Base-by-base conservation (phyloP, 2,888 invertebrate genomes). In the Xiphydria camelus region DNA sequence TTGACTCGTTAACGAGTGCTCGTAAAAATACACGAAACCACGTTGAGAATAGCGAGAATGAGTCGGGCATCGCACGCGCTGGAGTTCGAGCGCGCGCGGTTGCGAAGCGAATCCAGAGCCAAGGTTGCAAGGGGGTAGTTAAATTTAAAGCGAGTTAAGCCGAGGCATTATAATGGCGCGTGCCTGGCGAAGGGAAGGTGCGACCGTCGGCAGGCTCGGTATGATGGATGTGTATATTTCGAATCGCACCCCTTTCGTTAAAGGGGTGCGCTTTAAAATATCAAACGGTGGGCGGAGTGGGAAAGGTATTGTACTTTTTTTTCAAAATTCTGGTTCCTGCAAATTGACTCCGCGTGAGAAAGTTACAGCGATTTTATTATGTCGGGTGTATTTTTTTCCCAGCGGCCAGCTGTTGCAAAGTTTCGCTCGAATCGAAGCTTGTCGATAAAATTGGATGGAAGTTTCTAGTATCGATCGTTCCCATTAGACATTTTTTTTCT, bases 141-240 rank as follows among this genome's bases (percentile, higher is more conserved):
- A 61, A 67, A 67, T 72, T 70, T 70, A 65, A 63, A 70, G 66
- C 65, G 64, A 61, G 60, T 57, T 59, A 55, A 60, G 55, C 53
- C 46, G 43, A 50, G 49, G 61, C 66, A 66, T 70, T 67, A 66
- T 61, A 52, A 61, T 45, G 70, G 53, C 68, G 68, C 70, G 72
- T 72, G 72, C 61, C 71, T 51, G 49, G 57, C 46, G 47, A 38
- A 40, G 43, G 36, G 20, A 42, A 35, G 7, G 41, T 37, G 38
- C 37, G 33, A 23, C 15, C 18, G 23, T 21, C 36, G 41, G 35
- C 43, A 26, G 25, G 42, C 29, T 37, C 51, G 45, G 51, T n/a
- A 73, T 73, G 73, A 71, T 72, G 68, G 70, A 73, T 71, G 69
- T 65, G 57, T 60, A 64, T 65, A 62, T 68, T 65, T 66, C 51